A percentile compares a stretch with the other conserved stretches of the same genome.
phyloP scores from a whole-genome alignment of 1,140 invertebrate genomes.

The Probaryconus sp. region DNA sequence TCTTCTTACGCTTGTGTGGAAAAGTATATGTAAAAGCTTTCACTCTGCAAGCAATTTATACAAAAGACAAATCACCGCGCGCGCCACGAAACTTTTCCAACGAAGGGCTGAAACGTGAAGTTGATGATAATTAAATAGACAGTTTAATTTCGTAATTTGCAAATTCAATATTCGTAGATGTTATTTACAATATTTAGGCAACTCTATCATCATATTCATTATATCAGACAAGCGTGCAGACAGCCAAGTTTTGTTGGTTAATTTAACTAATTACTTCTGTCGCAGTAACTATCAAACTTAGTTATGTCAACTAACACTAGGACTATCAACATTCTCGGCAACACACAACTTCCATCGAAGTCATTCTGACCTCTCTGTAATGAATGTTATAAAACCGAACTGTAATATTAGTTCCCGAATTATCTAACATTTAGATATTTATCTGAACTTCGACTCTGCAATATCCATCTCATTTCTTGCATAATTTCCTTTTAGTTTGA shows the following conservation, averaged over 20 bases:
- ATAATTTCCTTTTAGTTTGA: not conserved
- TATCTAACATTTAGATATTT: not conserved
- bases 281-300: slow-evolving; percentile 43
- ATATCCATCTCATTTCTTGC: not conserved
- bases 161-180: not conserved
- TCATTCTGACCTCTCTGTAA: not conserved
- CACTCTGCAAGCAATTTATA: slow-evolving; percentile 33
- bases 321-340: slow-evolving; percentile 48
- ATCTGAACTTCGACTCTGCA: no score
- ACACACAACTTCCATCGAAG: slow-evolving; percentile 16
- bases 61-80: slow-evolving; percentile 44
- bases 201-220: slow-evolving; percentile 18
- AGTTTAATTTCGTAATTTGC: not conserved
- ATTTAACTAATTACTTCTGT: slow-evolving; percentile 48
- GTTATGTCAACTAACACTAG: slow-evolving; percentile 35
- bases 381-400: slow-evolving; percentile 13
- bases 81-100: slow-evolving; percentile 35
- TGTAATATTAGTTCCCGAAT: no score
- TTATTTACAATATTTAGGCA: slow-evolving; percentile 1
- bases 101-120: slow-evolving; percentile 41
- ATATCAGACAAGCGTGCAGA: slow-evolving; percentile 23
- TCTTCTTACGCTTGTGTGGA: slow-evolving; percentile 3
- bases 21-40: slow-evolving; percentile 25
- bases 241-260: slow-evolving; percentile 39
- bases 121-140: no score